Conservation (phyloP, 2,888 invertebrate genomes). For the Abrostola triplasia region DNA sequence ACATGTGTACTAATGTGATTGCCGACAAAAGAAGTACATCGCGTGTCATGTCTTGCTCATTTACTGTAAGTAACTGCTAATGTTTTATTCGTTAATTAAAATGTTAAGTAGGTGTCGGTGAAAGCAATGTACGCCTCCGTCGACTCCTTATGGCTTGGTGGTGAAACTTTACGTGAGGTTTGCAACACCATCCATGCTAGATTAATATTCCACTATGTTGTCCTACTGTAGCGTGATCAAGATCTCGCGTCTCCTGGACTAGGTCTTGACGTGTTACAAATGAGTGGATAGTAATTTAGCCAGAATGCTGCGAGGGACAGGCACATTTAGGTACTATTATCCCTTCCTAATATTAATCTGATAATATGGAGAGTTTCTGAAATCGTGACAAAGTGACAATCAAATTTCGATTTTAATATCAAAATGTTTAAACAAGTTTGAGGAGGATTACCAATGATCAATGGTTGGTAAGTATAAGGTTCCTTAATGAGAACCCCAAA, state of each 20-base stretch:
- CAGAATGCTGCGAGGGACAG: not conserved
- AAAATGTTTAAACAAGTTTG: not conserved
- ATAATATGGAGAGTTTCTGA: too few species aligned
- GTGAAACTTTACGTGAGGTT: conserved; percentile 24
- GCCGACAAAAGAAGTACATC: conserved; percentile 3
- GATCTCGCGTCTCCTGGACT: not conserved
- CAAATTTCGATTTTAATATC: not conserved
- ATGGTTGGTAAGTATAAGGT: conserved; percentile 22
- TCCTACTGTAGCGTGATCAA: not conserved
- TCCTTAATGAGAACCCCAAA: conserved; percentile 16
- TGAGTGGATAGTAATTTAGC: not conserved
- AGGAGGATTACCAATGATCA: not conserved
- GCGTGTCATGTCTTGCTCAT: conserved; percentile 36
- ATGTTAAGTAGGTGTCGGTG: conserved; percentile 35
- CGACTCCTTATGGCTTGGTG: conserved; percentile 24
- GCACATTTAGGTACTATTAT: not conserved
- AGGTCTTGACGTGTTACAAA: not conserved
- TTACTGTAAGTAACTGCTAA: conserved; percentile 22
- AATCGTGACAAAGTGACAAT: too few species aligned
- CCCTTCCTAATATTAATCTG: too few species aligned
- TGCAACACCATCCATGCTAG: conserved; percentile 13
- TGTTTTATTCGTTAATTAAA: conserved; percentile 28
- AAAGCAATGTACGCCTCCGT: conserved; percentile 39
- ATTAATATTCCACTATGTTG: not conserved
- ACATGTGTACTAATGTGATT: not conserved